Conservation (phyloP, 1,140 invertebrate genomes). For the Octopus bimaculoides region DNA sequence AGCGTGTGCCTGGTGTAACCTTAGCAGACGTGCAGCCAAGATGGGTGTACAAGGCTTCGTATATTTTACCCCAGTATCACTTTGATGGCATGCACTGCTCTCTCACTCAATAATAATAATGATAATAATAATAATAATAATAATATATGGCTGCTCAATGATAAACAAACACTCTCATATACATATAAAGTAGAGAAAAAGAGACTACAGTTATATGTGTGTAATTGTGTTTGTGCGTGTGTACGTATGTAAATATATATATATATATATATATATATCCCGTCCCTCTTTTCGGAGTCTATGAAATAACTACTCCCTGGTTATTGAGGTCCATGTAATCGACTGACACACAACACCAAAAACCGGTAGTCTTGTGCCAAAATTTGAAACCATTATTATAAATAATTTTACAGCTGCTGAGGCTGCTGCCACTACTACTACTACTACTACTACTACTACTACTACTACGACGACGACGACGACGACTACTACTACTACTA, state of each 20-base stretch:
- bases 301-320: too few relatives aligned
- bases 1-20: conserved; percentile 11
- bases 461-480: too few relatives aligned
- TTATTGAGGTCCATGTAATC: too few relatives aligned
- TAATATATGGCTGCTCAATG: neutral
- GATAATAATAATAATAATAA: conserved; percentile 16
- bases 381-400: too few relatives aligned
- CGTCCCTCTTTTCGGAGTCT: too few relatives aligned
- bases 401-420: too few relatives aligned
- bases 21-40: neutral
- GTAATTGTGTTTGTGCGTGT: neutral
- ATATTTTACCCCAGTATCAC: neutral
- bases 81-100: neutral
- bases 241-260: neutral
- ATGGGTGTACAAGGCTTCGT: conserved; percentile 17
- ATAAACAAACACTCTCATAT: conserved; percentile 12
- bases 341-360: too few relatives aligned
- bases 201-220: neutral
- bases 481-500: too few relatives aligned
- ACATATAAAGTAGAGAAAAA: neutral
- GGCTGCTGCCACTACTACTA: too few relatives aligned
- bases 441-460: too few relatives aligned
- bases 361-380: too few relatives aligned
- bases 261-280: neutral
- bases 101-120: conserved; percentile 13